Conservation (phyloP, 2,113 vertebrate genomes). For the Oreochromis aureus region DNA sequence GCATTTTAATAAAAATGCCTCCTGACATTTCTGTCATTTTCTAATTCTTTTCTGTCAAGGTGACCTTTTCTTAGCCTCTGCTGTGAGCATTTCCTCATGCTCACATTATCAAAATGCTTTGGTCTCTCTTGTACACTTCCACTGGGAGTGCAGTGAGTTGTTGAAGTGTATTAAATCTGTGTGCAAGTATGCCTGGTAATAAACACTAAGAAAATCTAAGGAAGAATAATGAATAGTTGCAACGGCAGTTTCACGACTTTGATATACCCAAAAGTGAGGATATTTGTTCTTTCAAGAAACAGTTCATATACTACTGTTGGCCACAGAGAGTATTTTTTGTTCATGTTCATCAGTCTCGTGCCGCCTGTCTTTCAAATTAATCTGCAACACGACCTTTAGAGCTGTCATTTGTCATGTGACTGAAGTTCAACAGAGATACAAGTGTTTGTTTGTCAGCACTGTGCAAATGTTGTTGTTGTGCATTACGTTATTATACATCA, state of each 20-base stretch:
- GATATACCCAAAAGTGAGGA: neutral
- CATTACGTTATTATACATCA: neutral
- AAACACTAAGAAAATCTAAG: neutral
- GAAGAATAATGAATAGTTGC: neutral
- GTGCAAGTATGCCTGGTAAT: neutral
- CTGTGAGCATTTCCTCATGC: slow-evolving; percentile 41
- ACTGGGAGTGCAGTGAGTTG: neutral
- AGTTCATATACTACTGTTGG: neutral
- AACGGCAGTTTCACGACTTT: neutral
- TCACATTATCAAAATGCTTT: slow-evolving; percentile 45
- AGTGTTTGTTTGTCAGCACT: neutral
- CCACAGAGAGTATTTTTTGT: neutral
- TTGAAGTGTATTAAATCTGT: neutral
- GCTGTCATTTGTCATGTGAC: slow-evolving; percentile 17
- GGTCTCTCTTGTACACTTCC: slow-evolving; percentile 18
- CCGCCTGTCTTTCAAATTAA: slow-evolving; percentile 5
- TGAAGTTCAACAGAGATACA: neutral
- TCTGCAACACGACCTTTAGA: slow-evolving; percentile 38
- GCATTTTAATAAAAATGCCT: slow-evolving; percentile 72
- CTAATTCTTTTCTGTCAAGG: slow-evolving; percentile 62
- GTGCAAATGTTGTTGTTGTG: neutral
- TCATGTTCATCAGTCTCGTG: neutral
- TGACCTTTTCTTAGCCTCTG: slow-evolving; percentile 62
- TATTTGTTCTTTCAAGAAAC: neutral
- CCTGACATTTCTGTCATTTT: slow-evolving; percentile 69